Base-by-base conservation (phyloP, 1,140 invertebrate genomes). In the Ceratina japonica region DNA sequence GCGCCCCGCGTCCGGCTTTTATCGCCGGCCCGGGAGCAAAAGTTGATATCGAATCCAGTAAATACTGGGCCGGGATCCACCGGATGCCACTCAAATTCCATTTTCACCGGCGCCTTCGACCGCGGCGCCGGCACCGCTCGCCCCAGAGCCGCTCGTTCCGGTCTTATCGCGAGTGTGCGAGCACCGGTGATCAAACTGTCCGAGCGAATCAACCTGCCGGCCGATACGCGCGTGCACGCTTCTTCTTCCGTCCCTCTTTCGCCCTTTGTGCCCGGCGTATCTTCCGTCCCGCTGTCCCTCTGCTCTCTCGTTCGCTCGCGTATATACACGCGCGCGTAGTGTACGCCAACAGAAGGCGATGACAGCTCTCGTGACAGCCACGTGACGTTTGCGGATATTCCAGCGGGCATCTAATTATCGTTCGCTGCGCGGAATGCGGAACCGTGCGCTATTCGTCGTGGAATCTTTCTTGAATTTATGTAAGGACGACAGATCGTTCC, bases 281-380 rank as follows among this genome's bases (percentile, higher is more conserved):
- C 49, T 68, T 24, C 24, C 22, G 3, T 15, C 22, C 5, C 0
- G 56, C 18, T 20, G 18, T 10, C 16, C 20, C 16, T n/a, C 3
- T 31, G 15, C 49, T n/a, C 62, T 10, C 68, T 24, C 52, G 22
- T 54, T 70, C 52, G 37, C 10, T 54, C 68, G 52, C 72, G 49
- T 75, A n/a, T n/a, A n/a, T n/a, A 78, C 80, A 79, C 77, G 63
- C 77, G 73, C 72, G 72, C 75, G 75, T 79, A 69, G 72, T 77
- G 74, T 79, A 66, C 75, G 87, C 79, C 87, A 91, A 91, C 89
- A 86, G 87, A 81, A 85, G 80, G 81, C 80, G 79, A 84, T 91
- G 91, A 92, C 91, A 92, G 91, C 85, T 91, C 87, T 88, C 86
- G 84, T 91, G 91, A 91, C 90, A 91, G 89, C 87, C 88, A 85